A percentile compares a stretch with the other conserved stretches of the same genome.
Evolutionary conservation across 2,113 vertebrate genomes (phyloP).

Genomic region (Euleptes europaea): DNA sequence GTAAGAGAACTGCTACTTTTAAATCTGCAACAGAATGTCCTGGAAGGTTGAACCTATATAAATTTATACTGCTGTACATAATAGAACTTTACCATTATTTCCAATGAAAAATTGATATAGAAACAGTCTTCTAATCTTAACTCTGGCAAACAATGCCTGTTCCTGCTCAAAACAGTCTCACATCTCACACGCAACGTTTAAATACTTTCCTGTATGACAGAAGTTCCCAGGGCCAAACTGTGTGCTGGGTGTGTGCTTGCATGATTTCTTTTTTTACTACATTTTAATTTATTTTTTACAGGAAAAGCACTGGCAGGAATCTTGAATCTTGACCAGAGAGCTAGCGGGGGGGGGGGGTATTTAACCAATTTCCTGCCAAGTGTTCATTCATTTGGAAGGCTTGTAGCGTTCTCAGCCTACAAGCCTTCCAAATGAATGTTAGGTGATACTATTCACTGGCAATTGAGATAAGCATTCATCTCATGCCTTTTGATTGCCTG

Average conservation of each 20-base stretch:
- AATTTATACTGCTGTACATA: background rate
- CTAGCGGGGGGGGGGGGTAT: too few species aligned
- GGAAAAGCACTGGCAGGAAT: background rate
- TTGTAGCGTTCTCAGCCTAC: too few species aligned
- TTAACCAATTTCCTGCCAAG: background rate
- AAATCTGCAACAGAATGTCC: too few species aligned
- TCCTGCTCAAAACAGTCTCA: background rate
- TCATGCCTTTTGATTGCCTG: too few species aligned
- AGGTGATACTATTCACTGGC: too few species aligned
- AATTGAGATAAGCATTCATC: too few species aligned
- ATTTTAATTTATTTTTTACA: background rate
- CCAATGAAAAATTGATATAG: conserved; percentile 24
- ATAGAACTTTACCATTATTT: background rate
- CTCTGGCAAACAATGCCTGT: background rate
- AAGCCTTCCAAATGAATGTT: too few species aligned
- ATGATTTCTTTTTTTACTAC: background rate
- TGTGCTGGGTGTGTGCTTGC: background rate
- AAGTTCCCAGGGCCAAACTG: background rate
- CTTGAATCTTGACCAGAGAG: too few species aligned
- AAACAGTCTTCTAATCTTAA: background rate
- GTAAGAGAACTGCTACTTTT: too few species aligned
- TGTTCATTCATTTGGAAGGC: too few species aligned
- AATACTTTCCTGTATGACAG: background rate
- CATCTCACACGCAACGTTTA: background rate
- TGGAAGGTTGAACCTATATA: too few species aligned